Percentiles rank a stretch among this genome's conserved stretches.
Conservation (phyloP, 2,113 vertebrate species). For the Emberiza fucata region DNA sequence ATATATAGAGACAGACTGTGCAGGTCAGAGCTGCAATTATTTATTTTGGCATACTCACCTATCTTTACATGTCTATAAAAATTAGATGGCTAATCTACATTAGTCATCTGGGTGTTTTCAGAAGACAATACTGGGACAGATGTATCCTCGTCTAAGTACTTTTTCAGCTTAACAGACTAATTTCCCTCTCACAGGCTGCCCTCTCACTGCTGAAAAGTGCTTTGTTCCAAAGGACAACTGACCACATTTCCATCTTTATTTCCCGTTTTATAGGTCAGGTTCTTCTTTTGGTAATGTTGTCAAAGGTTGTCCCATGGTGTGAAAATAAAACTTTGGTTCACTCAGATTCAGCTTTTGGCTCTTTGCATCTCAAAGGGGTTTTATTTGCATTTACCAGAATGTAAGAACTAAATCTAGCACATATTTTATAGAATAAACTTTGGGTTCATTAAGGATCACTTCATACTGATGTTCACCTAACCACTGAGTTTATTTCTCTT, state of each 20-base stretch:
- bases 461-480: neutral
- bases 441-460: neutral
- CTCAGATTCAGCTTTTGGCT: neutral
- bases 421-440: neutral
- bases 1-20: neutral
- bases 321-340: neutral
- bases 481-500: neutral
- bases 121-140: neutral
- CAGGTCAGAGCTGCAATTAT: neutral
- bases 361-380: neutral
- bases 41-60: conserved; percentile 6
- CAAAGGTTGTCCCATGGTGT: neutral
- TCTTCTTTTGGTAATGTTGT: neutral
- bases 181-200: neutral
- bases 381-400: neutral
- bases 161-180: neutral
- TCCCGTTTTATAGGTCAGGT: neutral
- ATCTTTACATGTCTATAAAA: neutral
- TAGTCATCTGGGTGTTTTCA: neutral
- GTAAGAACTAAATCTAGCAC: neutral
- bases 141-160: neutral
- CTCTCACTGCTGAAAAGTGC: neutral
- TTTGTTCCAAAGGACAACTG: neutral
- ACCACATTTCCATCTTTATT: neutral
- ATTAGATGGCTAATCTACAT: neutral